A percentile compares a stretch with the other conserved stretches of the same genome.
phyloP scores from a whole-genome alignment of 64 coral and sea anemone species.

The Cladopsammia gracilis region DNA sequence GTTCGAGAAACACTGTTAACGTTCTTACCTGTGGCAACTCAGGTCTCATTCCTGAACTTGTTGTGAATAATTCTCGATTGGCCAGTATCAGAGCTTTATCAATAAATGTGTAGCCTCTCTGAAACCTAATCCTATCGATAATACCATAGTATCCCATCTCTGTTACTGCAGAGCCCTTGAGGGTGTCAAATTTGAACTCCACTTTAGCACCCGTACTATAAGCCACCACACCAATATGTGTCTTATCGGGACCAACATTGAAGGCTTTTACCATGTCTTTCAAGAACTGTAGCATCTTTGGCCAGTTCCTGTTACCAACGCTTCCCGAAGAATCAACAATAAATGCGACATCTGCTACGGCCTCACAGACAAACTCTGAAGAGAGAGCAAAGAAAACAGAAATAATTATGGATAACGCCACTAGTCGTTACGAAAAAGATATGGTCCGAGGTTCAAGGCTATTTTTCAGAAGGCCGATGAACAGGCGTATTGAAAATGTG shows the following conservation, averaged over 20 bases:
- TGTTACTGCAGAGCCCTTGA: background rate
- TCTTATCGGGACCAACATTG: slow-evolving; percentile 57
- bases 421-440: too few species aligned
- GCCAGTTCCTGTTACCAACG: slow-evolving; percentile 73
- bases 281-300: slow-evolving; percentile 55
- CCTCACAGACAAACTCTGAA: slow-evolving; percentile 62
- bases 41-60: slow-evolving; percentile 64
- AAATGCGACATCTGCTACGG: slow-evolving; percentile 78
- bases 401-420: too few species aligned
- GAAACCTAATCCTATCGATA: slow-evolving; percentile 49
- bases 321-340: slow-evolving; percentile 92
- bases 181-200: slow-evolving; percentile 45
- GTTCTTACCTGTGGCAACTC: slow-evolving; percentile 66
- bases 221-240: slow-evolving; percentile 72
- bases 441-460: too few species aligned
- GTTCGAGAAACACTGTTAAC: background rate
- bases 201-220: slow-evolving; percentile 66
- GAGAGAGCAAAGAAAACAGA: background rate
- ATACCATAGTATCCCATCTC: background rate
- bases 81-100: slow-evolving; percentile 78
- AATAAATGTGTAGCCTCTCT: slow-evolving; percentile 80
- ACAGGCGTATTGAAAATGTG: too few species aligned
- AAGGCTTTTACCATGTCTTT: slow-evolving; percentile 52
- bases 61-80: slow-evolving; percentile 42
- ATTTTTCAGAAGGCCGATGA: background rate